Base-by-base conservation (phyloP, 2,113 vertebrate genomes). In the Tichodroma muraria region DNA sequence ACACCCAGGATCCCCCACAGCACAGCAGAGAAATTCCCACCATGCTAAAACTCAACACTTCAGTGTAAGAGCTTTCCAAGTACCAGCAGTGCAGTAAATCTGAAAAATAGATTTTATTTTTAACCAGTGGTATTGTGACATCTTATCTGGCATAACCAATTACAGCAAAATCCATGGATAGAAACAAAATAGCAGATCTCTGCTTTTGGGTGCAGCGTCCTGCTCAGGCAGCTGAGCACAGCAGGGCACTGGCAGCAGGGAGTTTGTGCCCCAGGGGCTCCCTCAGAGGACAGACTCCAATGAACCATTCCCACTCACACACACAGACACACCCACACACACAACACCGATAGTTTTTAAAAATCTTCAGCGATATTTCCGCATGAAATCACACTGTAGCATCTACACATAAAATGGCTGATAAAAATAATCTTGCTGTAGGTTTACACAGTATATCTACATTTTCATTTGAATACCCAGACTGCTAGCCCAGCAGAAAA, bases 91-190 rank as follows among this genome's bases (percentile, higher is more conserved):
- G 68, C 96, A 68, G 65, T 95, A 96, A 63, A 88, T 97, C 97
- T 98, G 97, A 98, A 98, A 98, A 98, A 98, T 98, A 98, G 95
- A 96, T 97, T 98, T 98, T 98, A 98, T 98, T 98, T 96, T 96
- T 92, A 94, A 97, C 97, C 97, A 98, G 97, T 98, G 97, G 97
- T 97, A 97, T 97, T 65, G 90, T 94, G 95, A 98, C 94, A 96
- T 97, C 95, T 95, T 97, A 89, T 96, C 96, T 75, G 97, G 96
- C 95, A 97, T 86, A 93, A 97, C 93, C 95, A 97, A 96, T 96
- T 96, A 98, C 95, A 97, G 97, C 96, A 97, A 96, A 96, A 88
- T 95, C 95, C 94, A 97, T 75, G 94, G 96, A 94, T 90, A 97
- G 95, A 96, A 93, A 97, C 86, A 80, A 95, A 95, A 94, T 9